These are phyloP conservation scores for Athene noctua DNA, from an alignment of 2,113 vertebrate species.

Conservation along the genomic window DNA sequence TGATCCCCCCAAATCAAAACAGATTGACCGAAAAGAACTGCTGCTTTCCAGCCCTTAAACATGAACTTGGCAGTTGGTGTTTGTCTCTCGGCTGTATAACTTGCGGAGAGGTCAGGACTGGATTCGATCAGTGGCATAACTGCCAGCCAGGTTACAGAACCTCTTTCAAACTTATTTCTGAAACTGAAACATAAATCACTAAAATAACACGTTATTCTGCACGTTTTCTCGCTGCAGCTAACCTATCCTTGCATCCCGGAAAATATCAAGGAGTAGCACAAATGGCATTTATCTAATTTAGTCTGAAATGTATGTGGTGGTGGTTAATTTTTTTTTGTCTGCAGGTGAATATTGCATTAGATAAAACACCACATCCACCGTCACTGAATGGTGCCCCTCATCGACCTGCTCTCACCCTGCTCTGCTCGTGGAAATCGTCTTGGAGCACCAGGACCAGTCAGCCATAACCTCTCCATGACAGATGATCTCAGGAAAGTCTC, in stretches of 20 bases:
- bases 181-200: neutral
- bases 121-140: neutral
- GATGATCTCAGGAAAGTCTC: neutral
- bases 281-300: neutral
- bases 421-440: fast-evolving
- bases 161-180: neutral
- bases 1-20: neutral
- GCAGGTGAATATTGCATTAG: neutral
- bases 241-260: neutral
- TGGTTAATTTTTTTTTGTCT: neutral
- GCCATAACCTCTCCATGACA: fast-evolving
- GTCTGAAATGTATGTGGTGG: fast-evolving
- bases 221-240: neutral
- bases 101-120: neutral
- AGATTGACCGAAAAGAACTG: neutral
- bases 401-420: neutral
- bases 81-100: neutral
- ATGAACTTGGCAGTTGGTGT: neutral
- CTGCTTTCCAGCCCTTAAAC: neutral
- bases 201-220: neutral
- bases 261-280: neutral
- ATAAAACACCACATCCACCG: fast-evolving
- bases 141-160: neutral
- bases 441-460: neutral
- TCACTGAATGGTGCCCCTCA: fast-evolving